Conservation (phyloP, 1,140 invertebrate species). For the Nixonia krombeini region DNA sequence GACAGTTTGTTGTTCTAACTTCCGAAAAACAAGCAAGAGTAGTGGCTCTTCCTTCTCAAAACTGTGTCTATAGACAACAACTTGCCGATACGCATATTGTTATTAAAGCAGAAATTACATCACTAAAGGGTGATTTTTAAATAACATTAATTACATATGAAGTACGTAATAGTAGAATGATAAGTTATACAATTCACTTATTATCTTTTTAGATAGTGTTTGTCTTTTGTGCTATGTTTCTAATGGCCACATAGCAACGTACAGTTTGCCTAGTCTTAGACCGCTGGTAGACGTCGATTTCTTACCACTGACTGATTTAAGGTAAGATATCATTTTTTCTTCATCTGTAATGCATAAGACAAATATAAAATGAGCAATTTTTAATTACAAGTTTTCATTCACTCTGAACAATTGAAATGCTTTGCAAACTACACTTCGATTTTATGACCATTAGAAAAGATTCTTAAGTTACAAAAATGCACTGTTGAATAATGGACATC, state of each 20-base stretch:
- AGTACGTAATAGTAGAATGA: no score
- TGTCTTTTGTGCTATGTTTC: slow-evolving; percentile 95
- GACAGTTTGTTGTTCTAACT: slow-evolving; percentile 93
- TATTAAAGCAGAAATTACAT: slow-evolving; percentile 93
- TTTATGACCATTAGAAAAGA: slow-evolving; percentile 1
- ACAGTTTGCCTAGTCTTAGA: slow-evolving; percentile 93
- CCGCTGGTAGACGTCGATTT: slow-evolving; percentile 94
- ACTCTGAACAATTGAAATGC: slow-evolving; percentile 13
- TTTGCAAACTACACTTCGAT: slow-evolving; percentile 30
- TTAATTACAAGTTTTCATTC: not conserved
- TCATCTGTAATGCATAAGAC: not conserved
- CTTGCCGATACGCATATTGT: slow-evolving; percentile 91
- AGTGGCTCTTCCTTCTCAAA: slow-evolving; percentile 94
- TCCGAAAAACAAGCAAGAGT: slow-evolving; percentile 97
- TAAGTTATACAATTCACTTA: no score
- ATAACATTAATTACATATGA: not conserved
- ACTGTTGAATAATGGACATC: slow-evolving; percentile 48
- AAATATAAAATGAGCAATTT: not conserved
- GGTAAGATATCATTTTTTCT: slow-evolving; percentile 75
- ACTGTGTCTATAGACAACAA: slow-evolving; percentile 88
- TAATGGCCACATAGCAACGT: slow-evolving; percentile 91
- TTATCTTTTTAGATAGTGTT: slow-evolving; percentile 84
- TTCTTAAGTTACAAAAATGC: no score
- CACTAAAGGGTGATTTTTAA: slow-evolving; percentile 84
- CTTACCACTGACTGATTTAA: slow-evolving; percentile 92